phyloP scores from a whole-genome alignment of 1,140 invertebrate species.

The Coptotermes formosanus region DNA sequence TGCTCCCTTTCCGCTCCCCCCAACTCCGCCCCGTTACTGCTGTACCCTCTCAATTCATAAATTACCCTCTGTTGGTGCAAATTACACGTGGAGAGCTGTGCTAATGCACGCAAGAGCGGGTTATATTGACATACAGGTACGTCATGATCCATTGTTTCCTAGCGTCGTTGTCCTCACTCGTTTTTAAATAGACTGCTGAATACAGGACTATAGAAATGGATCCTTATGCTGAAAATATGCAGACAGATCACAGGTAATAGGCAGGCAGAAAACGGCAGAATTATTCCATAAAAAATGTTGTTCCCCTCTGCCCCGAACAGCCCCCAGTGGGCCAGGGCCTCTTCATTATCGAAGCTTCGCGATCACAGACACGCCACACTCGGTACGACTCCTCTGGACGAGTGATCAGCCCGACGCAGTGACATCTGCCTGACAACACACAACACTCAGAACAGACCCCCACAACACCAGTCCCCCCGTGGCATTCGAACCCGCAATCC shows the following conservation, averaged over 20 bases:
- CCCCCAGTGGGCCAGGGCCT: too few species aligned
- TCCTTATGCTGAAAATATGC: not conserved
- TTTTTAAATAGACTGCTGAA: not conserved
- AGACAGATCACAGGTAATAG: not conserved
- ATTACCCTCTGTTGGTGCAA: not conserved
- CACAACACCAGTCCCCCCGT: too few species aligned
- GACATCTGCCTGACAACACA: too few species aligned
- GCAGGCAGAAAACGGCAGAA: too few species aligned
- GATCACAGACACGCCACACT: too few species aligned
- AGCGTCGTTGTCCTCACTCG: not conserved
- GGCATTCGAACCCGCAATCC: too few species aligned
- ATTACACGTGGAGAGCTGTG: not conserved
- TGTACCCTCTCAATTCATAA: not conserved
- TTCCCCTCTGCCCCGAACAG: too few species aligned
- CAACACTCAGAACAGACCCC: too few species aligned
- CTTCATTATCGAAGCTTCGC: too few species aligned
- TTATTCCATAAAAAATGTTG: too few species aligned
- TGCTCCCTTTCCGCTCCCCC: not conserved
- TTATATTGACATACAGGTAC: not conserved
- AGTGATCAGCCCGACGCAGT: too few species aligned
- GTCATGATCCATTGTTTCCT: not conserved
- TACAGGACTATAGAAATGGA: not conserved
- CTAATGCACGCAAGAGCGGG: not conserved
- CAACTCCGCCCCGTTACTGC: not conserved
- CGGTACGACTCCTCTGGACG: too few species aligned